Percentiles rank a stretch among this genome's conserved stretches.
Conservation (phyloP, 1,140 invertebrate genomes). For the Manduca sexta region DNA sequence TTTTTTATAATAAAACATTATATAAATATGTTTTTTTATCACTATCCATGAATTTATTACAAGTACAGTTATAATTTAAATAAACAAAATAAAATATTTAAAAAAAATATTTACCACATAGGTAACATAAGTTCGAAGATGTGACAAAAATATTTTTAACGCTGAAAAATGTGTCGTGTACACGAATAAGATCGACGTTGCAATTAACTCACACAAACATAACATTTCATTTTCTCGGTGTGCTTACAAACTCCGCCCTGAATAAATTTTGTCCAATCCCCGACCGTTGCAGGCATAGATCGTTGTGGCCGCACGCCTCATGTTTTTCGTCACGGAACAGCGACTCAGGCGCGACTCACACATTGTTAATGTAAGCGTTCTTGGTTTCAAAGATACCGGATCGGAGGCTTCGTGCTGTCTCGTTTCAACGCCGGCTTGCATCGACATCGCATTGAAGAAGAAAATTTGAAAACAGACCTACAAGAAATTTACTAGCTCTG, state of each 20-base stretch:
- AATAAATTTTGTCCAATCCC: conserved; percentile 64
- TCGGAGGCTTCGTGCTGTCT: conserved; percentile 45
- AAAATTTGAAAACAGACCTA: too few species aligned
- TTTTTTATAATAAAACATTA: too few species aligned
- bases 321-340: conserved; percentile 65
- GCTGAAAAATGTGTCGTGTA: conserved; percentile 56
- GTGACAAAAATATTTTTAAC: conserved; percentile 16
- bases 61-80: too few species aligned
- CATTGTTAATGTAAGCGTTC: conserved; percentile 62
- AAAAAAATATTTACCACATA: too few species aligned
- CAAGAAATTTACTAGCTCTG: too few species aligned
- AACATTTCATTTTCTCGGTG: conserved; percentile 44
- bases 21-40: too few species aligned
- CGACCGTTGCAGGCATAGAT: conserved; percentile 54
- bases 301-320: conserved; percentile 64
- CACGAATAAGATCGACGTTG: conserved; percentile 60
- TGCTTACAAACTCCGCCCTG: conserved; percentile 60
- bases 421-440: conserved; percentile 33
- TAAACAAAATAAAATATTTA: too few species aligned
- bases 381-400: conserved; percentile 63
- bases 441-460: neutral
- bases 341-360: conserved; percentile 71
- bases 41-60: too few species aligned
- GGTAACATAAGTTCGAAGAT: neutral
- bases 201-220: conserved; percentile 66